Percentiles rank a stretch among this genome's conserved stretches.
Conservation (phyloP, 2,797 vertebrate species). For the Hipposideros larvatus region DNA sequence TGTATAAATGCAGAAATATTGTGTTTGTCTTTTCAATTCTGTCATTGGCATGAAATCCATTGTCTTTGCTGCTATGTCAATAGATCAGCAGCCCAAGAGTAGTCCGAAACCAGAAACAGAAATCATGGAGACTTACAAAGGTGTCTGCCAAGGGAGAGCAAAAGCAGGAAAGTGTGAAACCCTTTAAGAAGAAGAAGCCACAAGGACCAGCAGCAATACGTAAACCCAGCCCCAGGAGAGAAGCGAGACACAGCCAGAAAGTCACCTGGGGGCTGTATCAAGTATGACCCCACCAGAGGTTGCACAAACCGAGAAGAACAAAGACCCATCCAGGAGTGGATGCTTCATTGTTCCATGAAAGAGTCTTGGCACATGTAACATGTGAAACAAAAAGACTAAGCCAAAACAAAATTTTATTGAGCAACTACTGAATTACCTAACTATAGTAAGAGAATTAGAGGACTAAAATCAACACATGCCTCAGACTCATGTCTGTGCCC, state of each 20-base stretch:
- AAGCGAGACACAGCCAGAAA: neutral
- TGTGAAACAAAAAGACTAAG: neutral
- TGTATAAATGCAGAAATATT: neutral
- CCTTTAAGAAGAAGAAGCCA: neutral
- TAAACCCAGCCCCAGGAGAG: fast-evolving
- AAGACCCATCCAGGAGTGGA: neutral
- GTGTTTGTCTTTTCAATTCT: neutral
- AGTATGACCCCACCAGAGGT: neutral
- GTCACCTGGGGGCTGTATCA: neutral
- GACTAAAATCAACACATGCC: neutral
- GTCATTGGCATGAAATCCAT: neutral
- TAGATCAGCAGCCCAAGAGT: neutral
- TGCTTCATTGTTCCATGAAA: neutral
- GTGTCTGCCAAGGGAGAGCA: neutral
- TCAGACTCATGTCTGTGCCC: neutral
- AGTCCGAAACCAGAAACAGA: conserved; percentile 18
- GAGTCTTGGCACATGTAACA: neutral
- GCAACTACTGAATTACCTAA: neutral
- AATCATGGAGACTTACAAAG: neutral
- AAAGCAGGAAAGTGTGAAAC: neutral
- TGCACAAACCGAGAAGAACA: neutral
- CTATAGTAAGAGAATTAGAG: neutral
- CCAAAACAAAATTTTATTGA: conserved; percentile 28
- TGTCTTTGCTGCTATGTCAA: conserved; percentile 12
- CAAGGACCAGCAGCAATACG: neutral